Evolutionary conservation across 2,888 invertebrate genomes (phyloP), one percentile per base, ranked within the genome.

Genomic region (Drosophila sordidapex): DNA sequence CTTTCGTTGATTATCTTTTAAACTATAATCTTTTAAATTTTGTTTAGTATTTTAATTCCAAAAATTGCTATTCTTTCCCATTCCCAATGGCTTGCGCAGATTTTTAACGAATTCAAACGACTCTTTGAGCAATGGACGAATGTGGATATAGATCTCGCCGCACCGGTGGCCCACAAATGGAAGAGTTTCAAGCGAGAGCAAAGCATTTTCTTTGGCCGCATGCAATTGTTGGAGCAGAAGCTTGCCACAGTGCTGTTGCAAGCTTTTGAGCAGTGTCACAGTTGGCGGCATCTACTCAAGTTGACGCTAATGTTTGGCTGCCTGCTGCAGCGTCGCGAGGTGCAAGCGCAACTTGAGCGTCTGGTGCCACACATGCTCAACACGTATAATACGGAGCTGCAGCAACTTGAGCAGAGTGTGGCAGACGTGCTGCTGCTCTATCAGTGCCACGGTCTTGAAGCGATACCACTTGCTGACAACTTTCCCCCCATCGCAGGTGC

Each of bases 401-500:
- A 77, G 49, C 90, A 89, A 71, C 84, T 93, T 65, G 90, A 93
- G 71, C 43, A 35, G 58, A 85, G 85, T 67, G 83, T 89, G 36
- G 69, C 76, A 35, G 78, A 87, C 35, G 82, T 90, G 33, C 62
- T 92, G 25, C 59, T 90, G 60, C 76, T 78, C 58, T 88, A 84
- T 77, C 91, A 91, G 68, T 81, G 74, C 36, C 76, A 80, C 21
- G 88, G 86, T 46, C 64, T 84, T 27, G 43, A 80, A 11, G 76
- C 74, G 0, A 40, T 92, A 29, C 86, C 91, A 1, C 48, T 80
- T 35, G 89, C 92, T 46, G 77, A 79, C 35, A 96, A 92, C 96
- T 97, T 52, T 95, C 96, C 65, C 94, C 87, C 91, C 25, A 79
- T 97, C 2, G 95, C 96, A 27, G 97, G 97, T 0, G 94, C 95